Percentiles rank a stretch among this genome's conserved stretches.
Conservation (phyloP, 2,797 vertebrate genomes). For the Chlorospingus flavigularis region DNA sequence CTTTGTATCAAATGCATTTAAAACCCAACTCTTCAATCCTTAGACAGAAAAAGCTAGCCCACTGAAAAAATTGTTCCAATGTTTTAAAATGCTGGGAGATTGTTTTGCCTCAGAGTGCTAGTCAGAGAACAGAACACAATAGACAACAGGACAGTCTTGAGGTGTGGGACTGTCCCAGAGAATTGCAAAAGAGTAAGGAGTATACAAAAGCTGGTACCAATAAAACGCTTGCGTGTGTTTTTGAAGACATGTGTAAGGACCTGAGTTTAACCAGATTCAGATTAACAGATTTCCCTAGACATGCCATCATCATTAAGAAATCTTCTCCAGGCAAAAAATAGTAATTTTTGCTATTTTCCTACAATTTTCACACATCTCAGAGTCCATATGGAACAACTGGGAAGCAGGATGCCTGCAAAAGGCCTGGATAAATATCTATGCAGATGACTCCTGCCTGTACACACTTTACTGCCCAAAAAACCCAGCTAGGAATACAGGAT, state of each 20-base stretch:
- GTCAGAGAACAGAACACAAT: background rate
- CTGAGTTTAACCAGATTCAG: background rate
- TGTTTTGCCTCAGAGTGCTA: background rate
- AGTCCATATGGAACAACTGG: background rate
- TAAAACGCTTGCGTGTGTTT: background rate
- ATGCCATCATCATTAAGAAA: conserved; percentile 25
- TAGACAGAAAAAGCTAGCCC: background rate
- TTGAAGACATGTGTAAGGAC: background rate
- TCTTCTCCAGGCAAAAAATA: background rate
- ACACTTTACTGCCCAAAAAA: background rate
- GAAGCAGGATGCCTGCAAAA: background rate
- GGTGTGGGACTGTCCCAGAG: background rate
- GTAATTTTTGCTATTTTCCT: background rate
- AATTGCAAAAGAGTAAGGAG: background rate
- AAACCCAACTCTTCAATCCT: background rate
- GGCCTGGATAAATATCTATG: background rate
- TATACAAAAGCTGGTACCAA: background rate
- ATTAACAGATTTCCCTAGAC: background rate
- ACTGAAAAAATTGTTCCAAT: background rate
- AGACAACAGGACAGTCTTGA: background rate
- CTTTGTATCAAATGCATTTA: background rate
- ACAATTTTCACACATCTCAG: background rate
- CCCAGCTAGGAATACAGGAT: background rate
- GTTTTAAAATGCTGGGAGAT: background rate
- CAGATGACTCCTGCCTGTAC: background rate